Evolutionary conservation across 2,797 vertebrate genomes (phyloP).

Genomic region (Oreonectes daqikongensis): DNA sequence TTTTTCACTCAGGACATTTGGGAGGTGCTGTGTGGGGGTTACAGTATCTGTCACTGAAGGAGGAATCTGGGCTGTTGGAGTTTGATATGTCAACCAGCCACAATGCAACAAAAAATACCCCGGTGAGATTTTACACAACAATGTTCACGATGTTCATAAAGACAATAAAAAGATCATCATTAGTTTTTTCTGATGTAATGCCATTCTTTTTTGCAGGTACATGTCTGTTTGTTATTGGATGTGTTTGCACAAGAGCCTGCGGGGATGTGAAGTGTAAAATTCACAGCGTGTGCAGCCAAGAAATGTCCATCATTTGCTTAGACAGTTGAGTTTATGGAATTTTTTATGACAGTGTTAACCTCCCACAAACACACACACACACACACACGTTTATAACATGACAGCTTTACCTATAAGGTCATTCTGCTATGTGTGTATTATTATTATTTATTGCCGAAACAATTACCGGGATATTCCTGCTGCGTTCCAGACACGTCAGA

Average conservation of each 20-base stretch:
- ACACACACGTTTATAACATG: not conserved
- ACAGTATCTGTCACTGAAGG: not conserved
- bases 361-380: not conserved
- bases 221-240: conserved; percentile 3
- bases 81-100: not conserved
- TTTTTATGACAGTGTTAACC: conserved; percentile 12
- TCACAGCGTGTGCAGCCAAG: conserved; percentile 30
- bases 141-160: not conserved
- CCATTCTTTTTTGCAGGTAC: not conserved
- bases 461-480: not conserved
- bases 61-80: not conserved
- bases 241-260: conserved; percentile 22
- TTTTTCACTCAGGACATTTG: conserved; percentile 38
- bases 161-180: not conserved
- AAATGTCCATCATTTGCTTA: conserved; percentile 29
- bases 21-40: conserved; percentile 6
- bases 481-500: too few species aligned
- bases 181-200: not conserved
- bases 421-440: not conserved
- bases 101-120: not conserved
- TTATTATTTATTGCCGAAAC: not conserved
- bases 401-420: not conserved
- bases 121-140: not conserved
- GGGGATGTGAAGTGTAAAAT: conserved; percentile 32
- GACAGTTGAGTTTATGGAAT: conserved; percentile 20